Percentiles rank a stretch among this genome's conserved stretches.
phyloP scores from a whole-genome alignment of 2,113 vertebrate genomes.

The Amphiprion ocellaris region DNA sequence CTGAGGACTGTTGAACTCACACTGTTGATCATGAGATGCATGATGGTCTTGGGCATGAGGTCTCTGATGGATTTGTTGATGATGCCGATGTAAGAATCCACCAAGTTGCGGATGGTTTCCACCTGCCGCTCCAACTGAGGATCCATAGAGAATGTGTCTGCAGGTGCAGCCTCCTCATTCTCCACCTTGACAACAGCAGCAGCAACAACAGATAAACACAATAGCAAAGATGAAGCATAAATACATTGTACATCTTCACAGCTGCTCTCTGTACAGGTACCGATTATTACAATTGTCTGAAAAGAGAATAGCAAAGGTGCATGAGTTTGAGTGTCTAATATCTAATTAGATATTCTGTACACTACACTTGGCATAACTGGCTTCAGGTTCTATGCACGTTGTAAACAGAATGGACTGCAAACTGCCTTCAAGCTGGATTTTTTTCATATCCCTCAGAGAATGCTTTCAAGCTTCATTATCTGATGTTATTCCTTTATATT shows the following conservation, averaged over 20 bases:
- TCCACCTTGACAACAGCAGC: constrained; percentile 81
- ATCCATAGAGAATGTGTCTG: constrained; percentile 97
- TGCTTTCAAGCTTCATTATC: too few species aligned
- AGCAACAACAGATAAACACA: not conserved
- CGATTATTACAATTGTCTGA: not conserved
- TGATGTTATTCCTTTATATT: too few species aligned
- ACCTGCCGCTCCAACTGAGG: constrained; percentile 96
- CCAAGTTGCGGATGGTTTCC: constrained; percentile 97
- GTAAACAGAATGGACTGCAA: too few species aligned
- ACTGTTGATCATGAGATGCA: constrained; percentile 99
- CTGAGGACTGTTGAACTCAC: constrained; percentile 82
- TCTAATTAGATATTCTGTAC: too few species aligned
- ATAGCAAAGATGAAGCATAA: constrained; percentile 4
- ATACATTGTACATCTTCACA: not conserved
- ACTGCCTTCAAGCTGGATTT: too few species aligned
- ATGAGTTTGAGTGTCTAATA: too few species aligned
- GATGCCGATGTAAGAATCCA: constrained; percentile 95
- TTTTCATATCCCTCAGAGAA: too few species aligned
- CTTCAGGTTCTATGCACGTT: too few species aligned
- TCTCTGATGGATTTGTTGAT: constrained; percentile 98
- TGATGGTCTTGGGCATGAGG: constrained; percentile 98
- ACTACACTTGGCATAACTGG: too few species aligned
- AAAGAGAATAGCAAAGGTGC: not conserved
- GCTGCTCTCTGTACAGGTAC: not conserved
- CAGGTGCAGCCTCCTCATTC: constrained; percentile 87